These are phyloP conservation scores for Maniola jurtina DNA, from an alignment of 1,140 invertebrate species.

Conservation along the genomic window DNA sequence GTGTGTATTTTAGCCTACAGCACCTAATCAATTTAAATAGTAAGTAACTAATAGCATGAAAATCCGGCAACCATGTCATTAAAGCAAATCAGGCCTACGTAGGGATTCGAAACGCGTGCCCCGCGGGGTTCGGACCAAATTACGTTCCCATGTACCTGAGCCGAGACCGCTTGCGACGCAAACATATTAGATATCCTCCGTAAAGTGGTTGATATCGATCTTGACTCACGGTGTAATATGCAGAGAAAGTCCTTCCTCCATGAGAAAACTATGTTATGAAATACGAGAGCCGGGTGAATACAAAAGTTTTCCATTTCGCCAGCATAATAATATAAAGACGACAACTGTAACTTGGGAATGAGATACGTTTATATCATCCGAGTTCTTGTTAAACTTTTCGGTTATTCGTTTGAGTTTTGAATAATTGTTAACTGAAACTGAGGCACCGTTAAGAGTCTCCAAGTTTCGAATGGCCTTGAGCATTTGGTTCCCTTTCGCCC, in stretches of 20 bases:
- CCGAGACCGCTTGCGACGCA: conserved; percentile 1
- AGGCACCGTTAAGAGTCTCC: too few species aligned
- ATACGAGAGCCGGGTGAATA: conserved; percentile 18
- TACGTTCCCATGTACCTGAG: conserved; percentile 45
- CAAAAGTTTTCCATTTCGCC: conserved; percentile 22
- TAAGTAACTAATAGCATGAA: conserved; percentile 44
- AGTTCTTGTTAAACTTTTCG: conserved; percentile 3
- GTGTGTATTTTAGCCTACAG: conserved; percentile 13
- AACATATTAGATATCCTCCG: conserved; percentile 18
- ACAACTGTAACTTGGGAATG: conserved; percentile 7
- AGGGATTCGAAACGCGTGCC: conserved; percentile 51
- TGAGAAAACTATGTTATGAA: conserved; percentile 21
- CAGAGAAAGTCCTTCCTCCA: conserved; percentile 16
- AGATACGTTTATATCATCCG: conserved; percentile 1
- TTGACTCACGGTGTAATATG: conserved; percentile 15
- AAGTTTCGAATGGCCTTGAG: too few species aligned
- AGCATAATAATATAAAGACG: conserved; percentile 14
- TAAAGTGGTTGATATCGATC: conserved; percentile 24
- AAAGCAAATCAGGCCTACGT: conserved; percentile 45
- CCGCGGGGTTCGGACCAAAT: conserved; percentile 48
- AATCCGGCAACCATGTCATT: conserved; percentile 52
- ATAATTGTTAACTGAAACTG: conserved; percentile 1
- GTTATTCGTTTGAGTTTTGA: conserved; percentile 1
- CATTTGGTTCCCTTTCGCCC: too few species aligned
- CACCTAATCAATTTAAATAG: conserved; percentile 37